Evolutionary conservation across 2,113 vertebrate genomes (phyloP), one percentile per base, ranked within the genome.

Genomic region (Anarhynchus alexandrinus): DNA sequence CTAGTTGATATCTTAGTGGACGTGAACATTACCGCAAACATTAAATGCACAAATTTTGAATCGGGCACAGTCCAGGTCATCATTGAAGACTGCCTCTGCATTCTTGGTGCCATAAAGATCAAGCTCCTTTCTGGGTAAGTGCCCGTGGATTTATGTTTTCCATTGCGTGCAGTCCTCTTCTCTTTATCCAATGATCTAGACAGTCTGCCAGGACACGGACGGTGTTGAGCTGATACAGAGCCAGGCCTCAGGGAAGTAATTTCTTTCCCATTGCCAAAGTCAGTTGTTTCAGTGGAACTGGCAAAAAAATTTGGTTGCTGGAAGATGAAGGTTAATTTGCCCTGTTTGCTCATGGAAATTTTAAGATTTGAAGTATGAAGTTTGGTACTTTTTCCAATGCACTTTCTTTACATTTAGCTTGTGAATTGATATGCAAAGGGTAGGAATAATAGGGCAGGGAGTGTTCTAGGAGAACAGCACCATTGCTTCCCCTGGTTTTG

Each of bases 51-150:
- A 0, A 95, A 95, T 69, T 97, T 93, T 40, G 91, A 95, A 12
- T 91, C 69, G 11, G 91, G 97, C 61, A 71, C 74, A 0, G 93
- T 95, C n/a, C 94, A 97, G 82, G 78, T 97, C 2, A 6, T 93
- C 21, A 65, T 57, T 55, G 94, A 95, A 71, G 97, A 96, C 54
- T 97, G 97, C 36, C 89, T 94, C 79, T 95, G 90, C 82, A 5
- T 95, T 21, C 51, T 96, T 5, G 95, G 91, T 26, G 49, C 67
- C 32, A 2, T 95, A 59, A 94, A 88, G 67, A 34, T 96, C 82
- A 51, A 86, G 16, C 36, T 97, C 27, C 93, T 95, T 9, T 89
- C 92, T 61, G 87, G 94, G 96, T 97, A 65, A 86, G 95, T 52
- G 72, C 71, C 83, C 21, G 14, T 25, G 71, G 67, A 6, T 94